Evolutionary conservation across 2,888 invertebrate species (phyloP).

Genomic region (Himalopsyche tibetana): DNA sequence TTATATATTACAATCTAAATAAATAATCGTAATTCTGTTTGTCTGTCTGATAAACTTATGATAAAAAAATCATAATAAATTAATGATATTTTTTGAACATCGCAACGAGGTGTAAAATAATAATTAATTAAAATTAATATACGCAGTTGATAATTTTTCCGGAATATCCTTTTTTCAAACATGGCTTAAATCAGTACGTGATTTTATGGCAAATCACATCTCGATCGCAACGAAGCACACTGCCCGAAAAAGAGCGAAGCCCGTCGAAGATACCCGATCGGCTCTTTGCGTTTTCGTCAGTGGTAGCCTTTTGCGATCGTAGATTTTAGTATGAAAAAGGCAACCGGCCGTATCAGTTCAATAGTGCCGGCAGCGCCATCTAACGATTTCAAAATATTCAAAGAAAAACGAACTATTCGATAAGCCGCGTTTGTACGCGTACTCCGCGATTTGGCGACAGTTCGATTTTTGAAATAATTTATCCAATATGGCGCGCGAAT

Average conservation of each 20-base stretch:
- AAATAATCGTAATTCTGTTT: too few species aligned
- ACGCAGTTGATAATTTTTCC: neutral
- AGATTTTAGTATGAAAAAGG: conserved; percentile 57
- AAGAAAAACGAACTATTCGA: conserved; percentile 31
- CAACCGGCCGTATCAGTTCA: conserved; percentile 44
- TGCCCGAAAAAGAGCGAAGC: conserved; percentile 48
- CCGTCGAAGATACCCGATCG: conserved; percentile 50
- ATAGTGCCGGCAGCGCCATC: conserved; percentile 21
- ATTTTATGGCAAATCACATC: conserved; percentile 30
- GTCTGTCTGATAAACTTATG: too few species aligned
- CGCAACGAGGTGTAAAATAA: too few species aligned
- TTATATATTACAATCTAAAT: too few species aligned
- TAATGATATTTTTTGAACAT: too few species aligned
- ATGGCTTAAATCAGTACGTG: conserved; percentile 21
- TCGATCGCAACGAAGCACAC: conserved; percentile 21
- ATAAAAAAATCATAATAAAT: too few species aligned
- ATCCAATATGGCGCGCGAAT: conserved; percentile 38
- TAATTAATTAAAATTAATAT: neutral
- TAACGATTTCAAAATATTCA: neutral
- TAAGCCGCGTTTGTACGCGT: conserved; percentile 20
- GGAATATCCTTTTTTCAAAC: conserved; percentile 13
- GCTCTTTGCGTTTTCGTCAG: conserved; percentile 41
- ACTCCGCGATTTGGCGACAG: conserved; percentile 28
- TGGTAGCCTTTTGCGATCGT: conserved; percentile 50
- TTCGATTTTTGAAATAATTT: conserved; percentile 40